phyloP scores from a whole-genome alignment of 1,140 invertebrate genomes.

The Drosophila nannoptera region DNA sequence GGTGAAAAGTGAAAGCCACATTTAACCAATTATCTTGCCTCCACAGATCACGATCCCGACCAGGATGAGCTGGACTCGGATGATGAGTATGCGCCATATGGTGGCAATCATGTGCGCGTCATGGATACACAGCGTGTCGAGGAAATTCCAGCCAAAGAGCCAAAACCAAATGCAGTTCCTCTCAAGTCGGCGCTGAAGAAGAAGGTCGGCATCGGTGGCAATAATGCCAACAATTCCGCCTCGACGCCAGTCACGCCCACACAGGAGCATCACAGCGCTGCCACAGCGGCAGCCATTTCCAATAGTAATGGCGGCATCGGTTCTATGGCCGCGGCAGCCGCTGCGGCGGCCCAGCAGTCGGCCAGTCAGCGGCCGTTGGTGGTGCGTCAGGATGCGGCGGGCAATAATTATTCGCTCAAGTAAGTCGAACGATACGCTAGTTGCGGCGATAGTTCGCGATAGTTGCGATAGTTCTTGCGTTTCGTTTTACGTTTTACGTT shows the following conservation, averaged over 20 bases:
- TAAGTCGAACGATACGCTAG: conserved; percentile 74
- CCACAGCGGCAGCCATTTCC: conserved; percentile 59
- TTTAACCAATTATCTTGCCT: neutral
- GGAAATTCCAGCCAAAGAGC: conserved; percentile 94
- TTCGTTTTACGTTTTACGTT: conserved; percentile 22
- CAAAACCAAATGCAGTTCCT: conserved; percentile 91
- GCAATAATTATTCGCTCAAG: conserved; percentile 82
- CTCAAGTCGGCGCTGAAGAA: conserved; percentile 96
- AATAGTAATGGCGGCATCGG: conserved; percentile 69
- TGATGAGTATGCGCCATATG: conserved; percentile 79
- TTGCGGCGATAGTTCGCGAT: neutral
- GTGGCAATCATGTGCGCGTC: conserved; percentile 81
- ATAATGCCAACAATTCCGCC: conserved; percentile 67
- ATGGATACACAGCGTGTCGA: conserved; percentile 91
- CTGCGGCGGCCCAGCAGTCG: conserved; percentile 66
- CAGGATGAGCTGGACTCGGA: conserved; percentile 81
- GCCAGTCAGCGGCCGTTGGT: conserved; percentile 81
- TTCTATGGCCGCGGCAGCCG: conserved; percentile 66
- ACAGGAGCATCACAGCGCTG: conserved; percentile 82
- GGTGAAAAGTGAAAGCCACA: neutral
- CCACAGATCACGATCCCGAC: conserved; percentile 78
- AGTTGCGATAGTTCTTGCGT: conserved; percentile 15
- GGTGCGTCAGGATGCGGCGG: conserved; percentile 83
- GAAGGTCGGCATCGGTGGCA: conserved; percentile 81
- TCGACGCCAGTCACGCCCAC: conserved; percentile 84